phyloP scores from a whole-genome alignment of 2,888 invertebrate species.

The Lobophora halterata region DNA sequence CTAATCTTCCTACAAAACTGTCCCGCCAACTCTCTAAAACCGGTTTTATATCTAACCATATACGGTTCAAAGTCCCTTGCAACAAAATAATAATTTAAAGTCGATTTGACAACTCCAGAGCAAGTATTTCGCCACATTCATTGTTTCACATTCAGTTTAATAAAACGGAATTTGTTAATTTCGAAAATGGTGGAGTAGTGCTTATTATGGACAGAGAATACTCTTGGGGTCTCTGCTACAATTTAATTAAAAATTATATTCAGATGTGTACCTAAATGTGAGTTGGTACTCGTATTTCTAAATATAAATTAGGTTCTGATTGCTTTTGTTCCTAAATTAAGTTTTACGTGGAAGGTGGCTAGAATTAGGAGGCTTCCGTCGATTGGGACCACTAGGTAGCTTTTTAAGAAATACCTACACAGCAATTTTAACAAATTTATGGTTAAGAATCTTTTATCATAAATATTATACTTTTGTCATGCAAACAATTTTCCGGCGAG shows the following conservation, averaged over 20 bases:
- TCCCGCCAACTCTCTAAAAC: constrained; percentile 29
- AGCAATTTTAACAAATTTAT: too few relatives aligned
- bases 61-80: constrained; percentile 34
- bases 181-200: constrained; percentile 51
- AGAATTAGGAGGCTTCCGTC: too few relatives aligned
- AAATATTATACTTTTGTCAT: too few relatives aligned
- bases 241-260: constrained; percentile 13
- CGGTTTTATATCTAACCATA: constrained; percentile 21
- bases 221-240: constrained; percentile 15
- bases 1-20: constrained; percentile 65
- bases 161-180: constrained; percentile 64
- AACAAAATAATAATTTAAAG: constrained; percentile 46
- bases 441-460: too few relatives aligned
- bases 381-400: too few relatives aligned
- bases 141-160: constrained; percentile 60
- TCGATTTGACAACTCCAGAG: constrained; percentile 59
- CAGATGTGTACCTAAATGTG: too few relatives aligned
- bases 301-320: too few relatives aligned
- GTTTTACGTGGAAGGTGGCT: too few relatives aligned
- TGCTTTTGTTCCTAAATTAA: too few relatives aligned
- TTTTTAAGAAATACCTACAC: too few relatives aligned
- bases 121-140: constrained; percentile 60
- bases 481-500: too few relatives aligned
- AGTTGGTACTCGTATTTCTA: too few relatives aligned
- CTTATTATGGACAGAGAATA: constrained; percentile 34